A percentile compares a stretch with the other conserved stretches of the same genome.
Conservation (phyloP, 1,140 invertebrate genomes). For the Pseudomyrmex gracilis region DNA sequence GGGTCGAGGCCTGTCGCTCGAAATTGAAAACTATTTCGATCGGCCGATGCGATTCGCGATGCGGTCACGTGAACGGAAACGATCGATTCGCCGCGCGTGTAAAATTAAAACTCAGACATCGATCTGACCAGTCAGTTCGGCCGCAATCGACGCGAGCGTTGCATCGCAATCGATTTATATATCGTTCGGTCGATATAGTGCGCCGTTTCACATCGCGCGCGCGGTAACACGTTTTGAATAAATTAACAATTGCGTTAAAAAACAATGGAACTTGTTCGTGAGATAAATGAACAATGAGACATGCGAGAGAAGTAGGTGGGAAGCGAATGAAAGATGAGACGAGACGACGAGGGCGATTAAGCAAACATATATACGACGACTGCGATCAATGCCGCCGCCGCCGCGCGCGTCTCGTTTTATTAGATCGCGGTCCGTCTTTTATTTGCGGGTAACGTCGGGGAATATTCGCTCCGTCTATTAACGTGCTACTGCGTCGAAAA, state of each 20-base stretch:
- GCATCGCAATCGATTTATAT: constrained; percentile 62
- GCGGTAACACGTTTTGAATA: constrained; percentile 75
- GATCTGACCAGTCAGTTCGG: constrained; percentile 34
- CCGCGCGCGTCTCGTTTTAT: constrained; percentile 47
- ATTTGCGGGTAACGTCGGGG: constrained; percentile 59
- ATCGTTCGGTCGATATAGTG: constrained; percentile 63
- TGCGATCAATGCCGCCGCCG: constrained; percentile 28
- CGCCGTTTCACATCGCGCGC: constrained; percentile 68
- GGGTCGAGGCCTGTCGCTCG: constrained; percentile 12
- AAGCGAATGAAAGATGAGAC: neutral
- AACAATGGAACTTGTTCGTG: constrained; percentile 13
- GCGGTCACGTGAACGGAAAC: constrained; percentile 36
- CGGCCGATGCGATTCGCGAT: constrained; percentile 16
- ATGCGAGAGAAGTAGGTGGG: constrained; percentile 37
- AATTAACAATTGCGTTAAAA: constrained; percentile 80
- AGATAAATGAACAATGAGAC: constrained; percentile 31
- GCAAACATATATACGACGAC: constrained; percentile 63
- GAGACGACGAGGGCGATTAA: constrained; percentile 68
- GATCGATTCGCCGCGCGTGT: constrained; percentile 47
- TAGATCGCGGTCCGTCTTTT: constrained; percentile 49
- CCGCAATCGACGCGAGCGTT: constrained; percentile 41
- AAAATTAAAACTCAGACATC: constrained; percentile 75
- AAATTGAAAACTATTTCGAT: constrained; percentile 58
- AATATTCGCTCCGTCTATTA: constrained; percentile 56
- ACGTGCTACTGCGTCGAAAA: constrained; percentile 55